A percentile compares a stretch with the other conserved stretches of the same genome.
Conservation (phyloP, 1,140 invertebrate species). For the Drosophila nikananu region DNA sequence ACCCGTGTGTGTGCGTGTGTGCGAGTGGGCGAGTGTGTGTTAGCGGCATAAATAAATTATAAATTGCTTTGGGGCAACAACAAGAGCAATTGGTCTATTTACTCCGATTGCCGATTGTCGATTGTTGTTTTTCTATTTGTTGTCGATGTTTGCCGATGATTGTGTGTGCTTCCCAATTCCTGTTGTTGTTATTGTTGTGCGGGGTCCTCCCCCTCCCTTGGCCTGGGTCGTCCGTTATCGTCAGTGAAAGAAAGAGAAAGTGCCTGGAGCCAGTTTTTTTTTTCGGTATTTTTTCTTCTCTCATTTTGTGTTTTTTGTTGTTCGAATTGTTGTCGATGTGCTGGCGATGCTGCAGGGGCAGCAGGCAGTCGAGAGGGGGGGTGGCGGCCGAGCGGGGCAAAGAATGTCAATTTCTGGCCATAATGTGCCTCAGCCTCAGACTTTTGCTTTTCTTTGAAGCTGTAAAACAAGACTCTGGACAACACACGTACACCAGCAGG, state of each 20-base stretch:
- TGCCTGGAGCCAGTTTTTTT: slow-evolving; percentile 77
- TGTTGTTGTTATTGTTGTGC: slow-evolving; percentile 21
- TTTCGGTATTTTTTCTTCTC: slow-evolving; percentile 49
- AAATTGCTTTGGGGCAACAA: slow-evolving; percentile 66
- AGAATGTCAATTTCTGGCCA: slow-evolving; percentile 83
- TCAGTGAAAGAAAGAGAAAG: slow-evolving; percentile 84
- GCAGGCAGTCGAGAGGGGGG: slow-evolving; percentile 3
- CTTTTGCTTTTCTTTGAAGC: slow-evolving; percentile 84
- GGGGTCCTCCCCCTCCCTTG: slow-evolving; percentile 20
- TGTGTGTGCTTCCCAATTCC: slow-evolving; percentile 73
- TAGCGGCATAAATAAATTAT: slow-evolving; percentile 71
- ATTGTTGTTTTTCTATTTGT: slow-evolving; percentile 51
- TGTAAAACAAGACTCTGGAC: slow-evolving; percentile 66
- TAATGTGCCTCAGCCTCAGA: slow-evolving; percentile 70
- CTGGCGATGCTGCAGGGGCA: slow-evolving; percentile 44
- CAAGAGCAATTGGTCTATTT: slow-evolving; percentile 77
- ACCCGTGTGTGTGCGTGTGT: slow-evolving; percentile 15
- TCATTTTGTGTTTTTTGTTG: slow-evolving; percentile 51
- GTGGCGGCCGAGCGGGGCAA: slow-evolving; percentile 32
- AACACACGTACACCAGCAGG: slow-evolving; percentile 12
- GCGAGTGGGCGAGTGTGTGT: slow-evolving; percentile 29
- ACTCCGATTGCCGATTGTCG: slow-evolving; percentile 34
- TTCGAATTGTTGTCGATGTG: slow-evolving; percentile 69
- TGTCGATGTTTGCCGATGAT: slow-evolving; percentile 62
- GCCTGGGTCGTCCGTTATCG: slow-evolving; percentile 58